A percentile compares a stretch with the other conserved stretches of the same genome.
Conservation (phyloP, 2,888 invertebrate species). For the Eristalis tenax region DNA sequence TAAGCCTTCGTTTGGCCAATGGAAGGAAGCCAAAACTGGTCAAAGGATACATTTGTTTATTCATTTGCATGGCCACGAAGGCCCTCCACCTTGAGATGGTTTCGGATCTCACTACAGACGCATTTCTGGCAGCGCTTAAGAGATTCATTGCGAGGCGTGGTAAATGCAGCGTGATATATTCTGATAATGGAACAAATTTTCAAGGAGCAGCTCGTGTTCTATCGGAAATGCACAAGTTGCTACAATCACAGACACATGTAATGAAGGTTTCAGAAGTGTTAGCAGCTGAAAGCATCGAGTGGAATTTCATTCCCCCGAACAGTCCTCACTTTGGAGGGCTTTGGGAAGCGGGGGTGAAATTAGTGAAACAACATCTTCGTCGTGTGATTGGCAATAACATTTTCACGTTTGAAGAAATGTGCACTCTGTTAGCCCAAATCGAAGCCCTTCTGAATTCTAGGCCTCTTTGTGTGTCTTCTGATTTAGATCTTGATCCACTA, state of each 20-base stretch:
- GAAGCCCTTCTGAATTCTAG: conserved; percentile 56
- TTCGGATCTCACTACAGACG: background rate
- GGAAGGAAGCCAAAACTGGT: conserved; percentile 15
- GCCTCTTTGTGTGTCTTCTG: conserved; percentile 40
- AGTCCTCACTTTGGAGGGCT: conserved; percentile 1
- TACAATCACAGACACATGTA: conserved; percentile 3
- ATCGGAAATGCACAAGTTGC: conserved; percentile 12
- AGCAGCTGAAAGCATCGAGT: background rate
- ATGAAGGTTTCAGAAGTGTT: background rate
- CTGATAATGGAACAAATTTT: conserved; percentile 37
- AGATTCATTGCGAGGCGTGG: conserved; percentile 21
- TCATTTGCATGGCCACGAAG: conserved; percentile 27
- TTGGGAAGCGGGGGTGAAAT: conserved; percentile 5
- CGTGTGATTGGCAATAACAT: conserved; percentile 39
- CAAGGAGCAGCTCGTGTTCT: conserved; percentile 19
- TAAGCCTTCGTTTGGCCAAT: background rate
- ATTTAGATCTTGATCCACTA: conserved; percentile 39
- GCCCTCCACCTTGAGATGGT: conserved; percentile 19
- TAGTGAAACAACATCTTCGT: conserved; percentile 36
- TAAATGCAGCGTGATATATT: conserved; percentile 28
- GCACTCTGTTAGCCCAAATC: conserved; percentile 59
- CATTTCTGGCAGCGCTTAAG: background rate
- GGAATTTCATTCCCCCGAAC: conserved; percentile 20
- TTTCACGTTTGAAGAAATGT: conserved; percentile 51
- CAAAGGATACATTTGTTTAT: conserved; percentile 18